A percentile compares a stretch with the other conserved stretches of the same genome.
phyloP scores from a whole-genome alignment of 2,113 vertebrate genomes.

The Syrmaticus mikado region DNA sequence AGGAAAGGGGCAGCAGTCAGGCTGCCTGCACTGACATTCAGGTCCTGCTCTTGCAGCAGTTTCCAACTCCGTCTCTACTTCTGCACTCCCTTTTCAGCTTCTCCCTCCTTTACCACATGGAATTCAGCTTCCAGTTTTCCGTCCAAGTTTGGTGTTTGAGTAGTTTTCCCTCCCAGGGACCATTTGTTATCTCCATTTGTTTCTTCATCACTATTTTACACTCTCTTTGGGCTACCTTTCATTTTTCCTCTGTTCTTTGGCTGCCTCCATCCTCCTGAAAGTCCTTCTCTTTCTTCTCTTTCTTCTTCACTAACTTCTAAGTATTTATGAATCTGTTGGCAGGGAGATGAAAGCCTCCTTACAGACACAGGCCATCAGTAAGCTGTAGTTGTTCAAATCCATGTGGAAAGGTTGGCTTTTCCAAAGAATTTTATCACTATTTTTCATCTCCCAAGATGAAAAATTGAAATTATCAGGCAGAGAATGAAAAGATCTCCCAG shows the following conservation, averaged over 20 bases:
- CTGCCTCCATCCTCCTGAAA: background rate
- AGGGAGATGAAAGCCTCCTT: background rate
- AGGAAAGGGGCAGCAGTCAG: background rate
- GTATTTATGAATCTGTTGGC: background rate
- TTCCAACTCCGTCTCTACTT: background rate
- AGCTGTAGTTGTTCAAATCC: background rate
- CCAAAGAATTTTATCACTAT: background rate
- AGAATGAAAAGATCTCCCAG: background rate
- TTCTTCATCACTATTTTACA: background rate
- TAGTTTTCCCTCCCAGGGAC: background rate
- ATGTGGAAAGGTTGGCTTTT: background rate
- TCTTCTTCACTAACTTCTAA: background rate
- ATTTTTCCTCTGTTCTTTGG: background rate
- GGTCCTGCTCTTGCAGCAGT: background rate
- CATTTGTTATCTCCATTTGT: background rate
- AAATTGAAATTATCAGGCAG: background rate
- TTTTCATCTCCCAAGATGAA: background rate
- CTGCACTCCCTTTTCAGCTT: background rate
- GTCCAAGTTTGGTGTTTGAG: background rate
- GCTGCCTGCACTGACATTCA: background rate
- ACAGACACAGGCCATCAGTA: background rate
- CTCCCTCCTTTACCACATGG: background rate
- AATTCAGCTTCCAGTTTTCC: background rate
- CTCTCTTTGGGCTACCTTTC: background rate
- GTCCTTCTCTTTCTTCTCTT: background rate